A percentile compares a stretch with the other conserved stretches of the same genome.
phyloP scores from a whole-genome alignment of 2,113 vertebrate species.

The Beaufortia kweichowensis region DNA sequence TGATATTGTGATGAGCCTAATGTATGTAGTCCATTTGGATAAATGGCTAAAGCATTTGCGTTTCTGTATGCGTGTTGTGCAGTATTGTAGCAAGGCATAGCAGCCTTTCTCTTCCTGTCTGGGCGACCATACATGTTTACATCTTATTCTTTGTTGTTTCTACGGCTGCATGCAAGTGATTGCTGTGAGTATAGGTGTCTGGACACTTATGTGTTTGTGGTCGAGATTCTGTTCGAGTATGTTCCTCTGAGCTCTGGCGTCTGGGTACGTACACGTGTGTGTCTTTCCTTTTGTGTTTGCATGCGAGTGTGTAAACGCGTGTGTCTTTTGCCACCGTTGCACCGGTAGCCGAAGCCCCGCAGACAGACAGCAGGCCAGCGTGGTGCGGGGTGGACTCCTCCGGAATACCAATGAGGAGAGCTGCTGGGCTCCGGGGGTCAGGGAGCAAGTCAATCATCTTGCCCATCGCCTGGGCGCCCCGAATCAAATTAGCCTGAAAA shows the following conservation, averaged over 20 bases:
- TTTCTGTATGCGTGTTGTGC: no score
- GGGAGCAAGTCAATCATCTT: conserved; percentile 99
- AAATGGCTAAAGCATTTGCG: no score
- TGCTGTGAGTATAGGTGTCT: conserved; percentile 25
- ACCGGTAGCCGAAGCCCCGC: conserved; percentile 78
- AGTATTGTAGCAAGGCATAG: no score
- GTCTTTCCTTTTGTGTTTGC: conserved; percentile 32
- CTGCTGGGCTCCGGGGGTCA: conserved; percentile 94
- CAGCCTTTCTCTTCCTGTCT: conserved; percentile 28
- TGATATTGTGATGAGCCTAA: no score
- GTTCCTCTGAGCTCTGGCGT: conserved; percentile 34
- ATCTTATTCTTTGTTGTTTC: conserved; percentile 13
- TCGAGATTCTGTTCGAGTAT: conserved; percentile 39
- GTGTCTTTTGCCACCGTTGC: conserved; percentile 57
- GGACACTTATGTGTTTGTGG: conserved; percentile 14
- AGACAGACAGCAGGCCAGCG: conserved; percentile 97
- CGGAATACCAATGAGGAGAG: conserved; percentile 95
- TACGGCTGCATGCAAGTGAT: background rate
- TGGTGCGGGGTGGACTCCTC: conserved; percentile 82
- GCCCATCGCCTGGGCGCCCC: conserved; percentile 88
- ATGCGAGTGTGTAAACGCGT: conserved; percentile 41
- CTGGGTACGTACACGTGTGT: conserved; percentile 49
- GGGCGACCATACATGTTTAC: conserved; percentile 32
- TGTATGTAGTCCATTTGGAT: no score
- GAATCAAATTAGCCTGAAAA: conserved; percentile 96